Percentiles rank a stretch among this genome's conserved stretches.
Conservation (phyloP, 2,113 vertebrate genomes). For the Anarhynchus alexandrinus region DNA sequence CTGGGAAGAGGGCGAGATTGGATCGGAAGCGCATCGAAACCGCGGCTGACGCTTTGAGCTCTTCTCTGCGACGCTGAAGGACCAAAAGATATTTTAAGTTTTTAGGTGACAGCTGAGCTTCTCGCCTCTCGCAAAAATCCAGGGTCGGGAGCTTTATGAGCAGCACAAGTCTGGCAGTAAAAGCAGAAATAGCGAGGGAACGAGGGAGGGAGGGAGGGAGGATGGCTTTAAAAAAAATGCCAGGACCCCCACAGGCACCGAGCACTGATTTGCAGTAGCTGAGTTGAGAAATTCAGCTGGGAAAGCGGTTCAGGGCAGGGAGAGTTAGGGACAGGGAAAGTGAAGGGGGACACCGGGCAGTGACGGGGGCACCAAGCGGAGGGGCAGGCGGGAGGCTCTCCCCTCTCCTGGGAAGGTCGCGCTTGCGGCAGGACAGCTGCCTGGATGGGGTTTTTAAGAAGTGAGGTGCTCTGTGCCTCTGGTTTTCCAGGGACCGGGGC, state of each 20-base stretch:
- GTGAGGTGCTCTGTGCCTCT: not conserved
- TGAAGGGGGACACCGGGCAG: accelerated
- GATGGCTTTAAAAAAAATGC: not conserved
- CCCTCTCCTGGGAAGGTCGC: not conserved
- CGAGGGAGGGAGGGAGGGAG: not conserved
- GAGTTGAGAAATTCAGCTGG: not conserved
- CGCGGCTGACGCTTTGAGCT: not conserved
- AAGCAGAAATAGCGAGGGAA: not conserved
- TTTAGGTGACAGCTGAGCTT: not conserved
- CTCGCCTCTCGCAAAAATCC: not conserved
- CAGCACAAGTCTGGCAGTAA: conserved; percentile 15
- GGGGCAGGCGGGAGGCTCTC: not conserved
- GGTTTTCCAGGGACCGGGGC: not conserved
- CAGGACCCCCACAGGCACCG: not conserved
- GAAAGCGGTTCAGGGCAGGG: not conserved
- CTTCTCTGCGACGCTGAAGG: not conserved
- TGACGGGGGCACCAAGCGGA: not conserved
- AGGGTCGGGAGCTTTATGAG: conserved; percentile 49
- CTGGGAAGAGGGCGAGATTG: not conserved
- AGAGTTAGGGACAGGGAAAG: not conserved
- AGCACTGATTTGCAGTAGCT: not conserved
- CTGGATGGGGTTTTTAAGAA: not conserved
- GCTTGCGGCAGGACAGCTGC: not conserved
- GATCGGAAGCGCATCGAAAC: not conserved
- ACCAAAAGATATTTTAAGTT: conserved; percentile 44